Evolutionary conservation across 2,113 vertebrate species (phyloP), one percentile per base, ranked within the genome.

Genomic region (Carettochelys insculpta): DNA sequence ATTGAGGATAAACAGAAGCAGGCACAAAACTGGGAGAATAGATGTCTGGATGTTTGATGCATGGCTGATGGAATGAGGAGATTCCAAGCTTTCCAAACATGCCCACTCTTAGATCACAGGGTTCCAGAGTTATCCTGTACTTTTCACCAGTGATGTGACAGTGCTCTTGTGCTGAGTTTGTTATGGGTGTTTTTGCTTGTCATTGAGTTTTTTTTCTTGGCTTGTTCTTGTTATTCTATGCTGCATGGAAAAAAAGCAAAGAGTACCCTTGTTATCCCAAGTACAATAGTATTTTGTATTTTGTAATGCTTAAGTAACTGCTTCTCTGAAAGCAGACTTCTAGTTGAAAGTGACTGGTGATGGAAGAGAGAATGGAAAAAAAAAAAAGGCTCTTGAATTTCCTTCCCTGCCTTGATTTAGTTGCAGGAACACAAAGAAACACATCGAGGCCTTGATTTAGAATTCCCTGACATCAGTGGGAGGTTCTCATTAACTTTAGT

Each of bases 71-170:
- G 77, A 8, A 50, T 38, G 31, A 6, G 6, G 19, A 47, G 81
- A 16, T 38, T 53, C 56, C 22, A 34, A 86, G 29, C 14, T 38
- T 11, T 6, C 6, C 0, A 0, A 5, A 6, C 25, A 38, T 10
- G 38, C 3, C 80, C 17, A 27, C 20, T 8, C 34, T 48, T 50
- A 12, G 14, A 51, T 11, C 27, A 56, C 12, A 38, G 16, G 43
- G 31, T 50, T 50, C 53, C 56, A 58, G 22, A 9, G 80, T 77
- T 48, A 4, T 7, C 2, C 7, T 1, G 6, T 16, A 9, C 0
- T 2, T 4, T 27, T 51, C 5, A 45, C 20, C 24, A 82, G 77
- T 77, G 22, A 11, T 50, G 19, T 31, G 47, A 38, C 3, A 31
- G 19, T 84, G 13, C 20, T n/a, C 73, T 73, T 0, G 17, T 34